These are phyloP conservation scores for Umimayanthus chanpuru DNA, from an alignment of 92 coral and sea anemone species.

Conservation along the genomic window DNA sequence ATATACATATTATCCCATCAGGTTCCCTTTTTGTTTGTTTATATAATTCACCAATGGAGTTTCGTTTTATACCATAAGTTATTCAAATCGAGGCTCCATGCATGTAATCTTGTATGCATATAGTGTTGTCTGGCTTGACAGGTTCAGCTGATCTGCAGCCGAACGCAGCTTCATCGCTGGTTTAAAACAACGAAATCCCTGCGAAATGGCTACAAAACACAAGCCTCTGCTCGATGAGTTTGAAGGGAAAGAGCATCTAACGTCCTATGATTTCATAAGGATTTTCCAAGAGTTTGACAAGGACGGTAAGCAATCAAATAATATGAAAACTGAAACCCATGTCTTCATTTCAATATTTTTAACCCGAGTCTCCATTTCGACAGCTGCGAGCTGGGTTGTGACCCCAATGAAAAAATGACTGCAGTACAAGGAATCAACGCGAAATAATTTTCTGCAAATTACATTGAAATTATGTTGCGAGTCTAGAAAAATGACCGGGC, in stretches of 20 bases:
- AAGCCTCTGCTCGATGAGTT: slow-evolving; percentile 33
- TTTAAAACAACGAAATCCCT: background rate
- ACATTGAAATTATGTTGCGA: slow-evolving; percentile 1
- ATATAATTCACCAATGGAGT: background rate
- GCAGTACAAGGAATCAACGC: background rate
- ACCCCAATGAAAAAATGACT: background rate
- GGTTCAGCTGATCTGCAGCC: background rate
- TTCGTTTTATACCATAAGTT: background rate
- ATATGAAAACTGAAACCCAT: background rate
- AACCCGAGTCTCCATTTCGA: background rate
- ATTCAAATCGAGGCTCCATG: background rate
- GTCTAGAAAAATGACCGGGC: background rate
- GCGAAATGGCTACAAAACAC: slow-evolving; percentile 28
- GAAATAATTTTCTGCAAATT: background rate
- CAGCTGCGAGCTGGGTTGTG: background rate
- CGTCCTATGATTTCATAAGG: slow-evolving; percentile 80
- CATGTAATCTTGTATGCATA: background rate
- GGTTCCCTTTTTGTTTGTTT: background rate
- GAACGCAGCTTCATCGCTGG: background rate
- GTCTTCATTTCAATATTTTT: background rate
- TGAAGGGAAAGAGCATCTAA: slow-evolving; percentile 65
- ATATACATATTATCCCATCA: background rate
- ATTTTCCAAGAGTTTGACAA: slow-evolving; percentile 80
- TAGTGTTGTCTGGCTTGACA: background rate
- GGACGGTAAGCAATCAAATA: slow-evolving; percentile 68